Base-by-base conservation (phyloP, 2,888 invertebrate genomes). In the Mellilla xanthometata region DNA sequence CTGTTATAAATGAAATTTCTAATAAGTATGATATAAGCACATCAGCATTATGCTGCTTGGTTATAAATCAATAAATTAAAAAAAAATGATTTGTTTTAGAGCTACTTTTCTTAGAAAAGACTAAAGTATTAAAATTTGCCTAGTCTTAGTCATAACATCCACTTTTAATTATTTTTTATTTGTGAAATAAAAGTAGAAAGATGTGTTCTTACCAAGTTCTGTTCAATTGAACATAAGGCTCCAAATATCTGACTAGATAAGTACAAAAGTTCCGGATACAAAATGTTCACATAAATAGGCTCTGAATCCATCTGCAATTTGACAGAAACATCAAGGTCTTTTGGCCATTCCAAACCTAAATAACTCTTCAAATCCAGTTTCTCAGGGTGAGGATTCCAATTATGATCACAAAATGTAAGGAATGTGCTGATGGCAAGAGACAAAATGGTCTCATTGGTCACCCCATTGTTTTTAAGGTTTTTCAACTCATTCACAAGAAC, bases 351-450 rank as follows among this genome's bases (percentile, higher is more conserved):
- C 0, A 55, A 51, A 6, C 78, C 76, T 10, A 91, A 67, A 58
- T 88, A 89, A 23, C 86, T 66, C 8, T 76, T 69, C 32, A 90
- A 62, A 30, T 76, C 65, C 0, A 87, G 66, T 23, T 83, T 72
- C 15, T 90, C 69, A 29, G 89, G 78, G 2, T 96, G 95, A 0
- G 97, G 95, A 35, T 94, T 94, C 92, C 96, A 97, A 80, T 97
- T 97, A 39, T 90, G 90, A 73, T 96, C 95, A 39, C 95, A 91
- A 80, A 97, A 97, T 13, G 91, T 90, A 35, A 94, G 85, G 15
- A 96, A 81, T 55, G 93, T 90, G 24, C 93, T 91, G 10, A 95
- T 88, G 1, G 93, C 95, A 38, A 92, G 75, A 36, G 85, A 69
- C 8, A 93, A 71, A 54, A 93, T 75, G 45, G 89, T 79, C 24